Percentiles rank a stretch among this genome's conserved stretches.
phyloP scores from a whole-genome alignment of 2,888 invertebrate genomes.

The Thereva nobilitata region DNA sequence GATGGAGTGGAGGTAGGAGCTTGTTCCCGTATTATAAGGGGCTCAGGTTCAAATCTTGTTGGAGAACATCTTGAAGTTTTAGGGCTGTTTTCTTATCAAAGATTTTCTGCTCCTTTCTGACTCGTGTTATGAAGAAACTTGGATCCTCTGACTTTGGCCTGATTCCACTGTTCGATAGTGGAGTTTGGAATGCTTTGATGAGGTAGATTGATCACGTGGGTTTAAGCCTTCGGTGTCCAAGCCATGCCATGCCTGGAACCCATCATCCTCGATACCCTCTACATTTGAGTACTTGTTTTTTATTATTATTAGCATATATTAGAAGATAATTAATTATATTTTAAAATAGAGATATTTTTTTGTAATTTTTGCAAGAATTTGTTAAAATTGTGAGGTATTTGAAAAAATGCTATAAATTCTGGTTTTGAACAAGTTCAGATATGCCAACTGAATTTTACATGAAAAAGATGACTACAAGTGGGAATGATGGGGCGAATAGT shows the following conservation, averaged over 20 bases:
- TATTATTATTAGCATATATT: too few species aligned
- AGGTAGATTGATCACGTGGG: constrained; percentile 36
- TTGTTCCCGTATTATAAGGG: not conserved
- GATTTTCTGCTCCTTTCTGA: too few species aligned
- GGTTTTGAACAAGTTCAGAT: too few species aligned
- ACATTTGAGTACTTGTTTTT: constrained; percentile 17
- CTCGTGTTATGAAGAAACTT: not conserved
- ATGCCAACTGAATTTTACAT: too few species aligned
- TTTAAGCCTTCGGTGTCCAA: constrained; percentile 39
- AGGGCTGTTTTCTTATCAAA: too few species aligned
- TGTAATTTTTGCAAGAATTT: too few species aligned
- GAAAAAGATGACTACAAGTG: too few species aligned
- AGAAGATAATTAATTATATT: too few species aligned
- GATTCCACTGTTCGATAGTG: constrained; percentile 23
- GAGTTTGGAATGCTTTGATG: constrained; percentile 39
- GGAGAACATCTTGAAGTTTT: not conserved
- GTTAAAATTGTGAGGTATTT: too few species aligned
- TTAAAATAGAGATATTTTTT: too few species aligned
- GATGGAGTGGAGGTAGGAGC: not conserved
- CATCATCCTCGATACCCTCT: constrained; percentile 39
- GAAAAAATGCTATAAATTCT: too few species aligned
- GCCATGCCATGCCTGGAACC: constrained; percentile 19
- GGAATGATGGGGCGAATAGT: too few species aligned
- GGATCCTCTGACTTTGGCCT: constrained; percentile 39
- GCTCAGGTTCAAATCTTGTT: constrained; percentile 13